These are phyloP conservation scores for Hemiscyllium ocellatum DNA, from an alignment of 2,113 vertebrate genomes.

Conservation along the genomic window DNA sequence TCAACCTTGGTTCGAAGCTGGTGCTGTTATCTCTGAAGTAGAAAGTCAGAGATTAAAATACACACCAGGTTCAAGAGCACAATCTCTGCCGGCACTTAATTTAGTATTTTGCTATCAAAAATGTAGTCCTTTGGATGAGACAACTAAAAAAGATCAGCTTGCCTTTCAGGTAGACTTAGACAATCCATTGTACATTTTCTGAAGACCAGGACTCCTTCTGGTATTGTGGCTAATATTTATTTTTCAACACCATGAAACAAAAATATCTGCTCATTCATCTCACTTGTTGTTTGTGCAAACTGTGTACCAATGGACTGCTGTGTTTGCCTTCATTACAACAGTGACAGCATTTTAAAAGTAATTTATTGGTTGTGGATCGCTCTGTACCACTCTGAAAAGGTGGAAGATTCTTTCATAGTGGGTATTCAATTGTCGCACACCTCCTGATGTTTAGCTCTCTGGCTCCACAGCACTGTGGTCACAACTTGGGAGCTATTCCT, in stretches of 20 bases:
- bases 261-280: background rate
- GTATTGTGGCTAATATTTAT: background rate
- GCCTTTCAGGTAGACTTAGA: background rate
- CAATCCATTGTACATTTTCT: background rate
- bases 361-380: background rate
- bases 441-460: background rate
- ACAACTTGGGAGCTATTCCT: background rate
- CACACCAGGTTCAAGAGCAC: background rate
- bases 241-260: background rate
- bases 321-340: background rate
- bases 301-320: background rate
- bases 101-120: background rate
- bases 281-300: background rate
- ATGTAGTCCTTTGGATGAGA: background rate
- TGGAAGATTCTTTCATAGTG: background rate
- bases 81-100: background rate
- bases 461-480: background rate
- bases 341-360: background rate
- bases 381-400: background rate
- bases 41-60: background rate
- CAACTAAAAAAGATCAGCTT: background rate
- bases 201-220: background rate
- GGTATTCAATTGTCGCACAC: background rate
- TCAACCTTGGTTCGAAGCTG: background rate
- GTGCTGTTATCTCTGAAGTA: background rate